Conservation (phyloP, 2,113 vertebrate species). For the Tychaedon coryphoeus region DNA sequence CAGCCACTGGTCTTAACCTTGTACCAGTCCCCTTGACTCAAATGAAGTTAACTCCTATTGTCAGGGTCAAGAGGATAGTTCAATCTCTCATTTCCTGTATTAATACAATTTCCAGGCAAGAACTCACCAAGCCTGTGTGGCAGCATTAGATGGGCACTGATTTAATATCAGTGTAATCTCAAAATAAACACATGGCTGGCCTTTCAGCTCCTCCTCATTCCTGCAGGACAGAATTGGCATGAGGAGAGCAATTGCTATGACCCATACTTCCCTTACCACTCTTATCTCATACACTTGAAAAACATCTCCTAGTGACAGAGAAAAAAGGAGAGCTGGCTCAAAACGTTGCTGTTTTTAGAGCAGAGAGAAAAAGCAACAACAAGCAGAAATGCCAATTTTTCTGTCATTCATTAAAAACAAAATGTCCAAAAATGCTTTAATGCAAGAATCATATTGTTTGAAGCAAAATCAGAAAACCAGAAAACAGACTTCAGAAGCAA, state of each 20-base stretch:
- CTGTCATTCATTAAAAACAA: not conserved
- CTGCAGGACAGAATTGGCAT: not conserved
- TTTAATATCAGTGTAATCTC: not conserved
- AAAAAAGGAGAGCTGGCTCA: not conserved
- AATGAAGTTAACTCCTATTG: not conserved
- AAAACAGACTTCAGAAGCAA: not conserved
- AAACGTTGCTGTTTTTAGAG: not conserved
- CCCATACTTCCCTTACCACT: not conserved
- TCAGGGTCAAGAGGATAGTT: not conserved
- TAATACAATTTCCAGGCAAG: not conserved
- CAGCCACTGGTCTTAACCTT: not conserved
- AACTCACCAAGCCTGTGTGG: not conserved
- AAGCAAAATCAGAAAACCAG: not conserved
- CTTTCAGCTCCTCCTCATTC: not conserved
- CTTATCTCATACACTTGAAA: constrained; percentile 8
- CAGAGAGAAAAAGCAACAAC: not conserved
- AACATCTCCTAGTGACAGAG: not conserved
- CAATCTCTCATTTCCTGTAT: not conserved
- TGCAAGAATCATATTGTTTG: not conserved
- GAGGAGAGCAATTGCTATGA: not conserved
- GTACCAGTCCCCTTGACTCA: not conserved
- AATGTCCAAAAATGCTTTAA: not conserved
- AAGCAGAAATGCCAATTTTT: not conserved
- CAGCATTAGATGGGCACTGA: not conserved
- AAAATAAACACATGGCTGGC: not conserved